Base-by-base conservation (phyloP, 2,113 vertebrate genomes). In the Tetraodon nigroviridis region DNA sequence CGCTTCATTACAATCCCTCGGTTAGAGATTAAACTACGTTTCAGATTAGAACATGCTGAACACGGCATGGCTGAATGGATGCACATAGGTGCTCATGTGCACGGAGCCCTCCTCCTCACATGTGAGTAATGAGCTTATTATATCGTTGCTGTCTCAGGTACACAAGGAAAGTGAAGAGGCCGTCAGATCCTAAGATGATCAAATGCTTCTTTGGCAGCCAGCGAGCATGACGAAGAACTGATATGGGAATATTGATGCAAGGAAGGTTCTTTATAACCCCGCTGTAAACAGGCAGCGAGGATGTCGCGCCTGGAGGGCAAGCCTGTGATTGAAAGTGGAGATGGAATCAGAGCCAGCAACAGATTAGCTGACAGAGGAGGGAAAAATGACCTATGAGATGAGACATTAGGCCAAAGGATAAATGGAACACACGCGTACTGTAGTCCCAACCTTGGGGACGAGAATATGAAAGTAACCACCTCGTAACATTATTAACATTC, bases 171-270 rank as follows among this genome's bases (percentile, higher is more conserved):
- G 10, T 79, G 63, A 76, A 78, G 67, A 73, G 71, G 62, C 69
- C 69, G 78, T 83, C 75, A 67, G 65, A 69, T 66, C 67, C 56
- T 18, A 49, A 58, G 53, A 65, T 58, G 3, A 75, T 76, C 71
- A 67, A 67, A 79, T 42, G 65, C 55, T 50, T 66, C 62, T 69
- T 51, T 58, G 61, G 58, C 58, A 74, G 67, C 63, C 54, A 58
- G 53, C 17, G 56, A 77, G 68, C 81, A 73, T 76, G 56, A 64
- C 65, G 41, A 53, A 61, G 70, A 41, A 50, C 46, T 73, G 84
- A 83, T 80, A 67, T 78, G 70, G 71, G 82, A 76, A 82, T 86
- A 84, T 86, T 81, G 82, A 84, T 78, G 81, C 69, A 69, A 63
- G 42, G 66, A 12, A 62, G 72, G 74, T 80, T 81, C 71, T 82